Evolutionary conservation across 2,888 invertebrate genomes (phyloP).

Genomic region (Diaperis boleti): DNA sequence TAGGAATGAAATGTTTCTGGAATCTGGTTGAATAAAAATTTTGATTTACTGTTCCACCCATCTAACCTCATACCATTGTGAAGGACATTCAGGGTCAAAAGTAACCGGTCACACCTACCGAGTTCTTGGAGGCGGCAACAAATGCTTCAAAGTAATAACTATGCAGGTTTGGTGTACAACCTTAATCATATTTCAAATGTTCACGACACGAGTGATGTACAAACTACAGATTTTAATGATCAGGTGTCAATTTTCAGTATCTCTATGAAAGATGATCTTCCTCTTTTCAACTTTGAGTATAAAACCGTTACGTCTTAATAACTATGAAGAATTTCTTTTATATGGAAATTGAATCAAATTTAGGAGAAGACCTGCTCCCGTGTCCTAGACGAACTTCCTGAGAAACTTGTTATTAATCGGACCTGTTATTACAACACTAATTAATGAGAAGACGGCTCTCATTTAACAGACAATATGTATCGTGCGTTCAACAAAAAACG

Average conservation of each 20-base stretch:
- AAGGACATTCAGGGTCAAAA: constrained; percentile 6
- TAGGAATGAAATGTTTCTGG: neutral
- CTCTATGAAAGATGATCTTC: neutral
- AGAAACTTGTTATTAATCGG: constrained; percentile 11
- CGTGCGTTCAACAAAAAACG: too few species aligned
- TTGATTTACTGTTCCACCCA: neutral
- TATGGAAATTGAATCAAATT: constrained; percentile 1
- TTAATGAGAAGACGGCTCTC: constrained; percentile 1
- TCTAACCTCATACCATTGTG: neutral
- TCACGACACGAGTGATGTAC: neutral
- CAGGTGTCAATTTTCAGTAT: neutral
- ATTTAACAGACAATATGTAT: neutral
- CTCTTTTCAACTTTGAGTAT: neutral
- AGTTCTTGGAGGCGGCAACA: neutral
- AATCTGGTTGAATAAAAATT: neutral
- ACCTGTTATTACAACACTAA: constrained; percentile 11
- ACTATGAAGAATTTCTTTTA: neutral
- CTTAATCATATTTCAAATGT: neutral
- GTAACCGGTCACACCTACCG: neutral
- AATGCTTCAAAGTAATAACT: neutral
- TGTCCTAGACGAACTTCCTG: constrained; percentile 15
- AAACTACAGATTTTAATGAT: neutral
- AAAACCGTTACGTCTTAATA: constrained; percentile 2
- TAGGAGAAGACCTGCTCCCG: neutral
- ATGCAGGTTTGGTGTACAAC: neutral